Evolutionary conservation across 2,888 invertebrate species (phyloP).

Genomic region (Macaria notata): DNA sequence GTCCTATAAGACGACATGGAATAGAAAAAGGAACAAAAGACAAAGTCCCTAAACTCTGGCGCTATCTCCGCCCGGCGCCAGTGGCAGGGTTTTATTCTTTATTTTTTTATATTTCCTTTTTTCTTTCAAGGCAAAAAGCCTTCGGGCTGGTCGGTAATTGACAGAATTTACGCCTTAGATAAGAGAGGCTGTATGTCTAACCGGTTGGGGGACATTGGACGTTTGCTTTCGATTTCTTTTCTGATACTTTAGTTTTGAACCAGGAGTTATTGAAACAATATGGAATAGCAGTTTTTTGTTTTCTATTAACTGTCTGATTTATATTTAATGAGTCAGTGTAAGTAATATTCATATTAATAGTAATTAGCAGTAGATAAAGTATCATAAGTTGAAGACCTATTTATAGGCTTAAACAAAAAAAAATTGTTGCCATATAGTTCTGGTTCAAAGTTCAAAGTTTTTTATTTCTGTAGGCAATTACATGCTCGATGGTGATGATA

Average conservation of each 20-base stretch:
- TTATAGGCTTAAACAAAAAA: no score
- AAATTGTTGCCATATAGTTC: no score
- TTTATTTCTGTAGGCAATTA: no score
- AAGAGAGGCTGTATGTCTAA: conserved; percentile 43
- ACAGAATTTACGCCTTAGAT: conserved; percentile 70
- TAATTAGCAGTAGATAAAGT: no score
- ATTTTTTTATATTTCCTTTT: conserved; percentile 27
- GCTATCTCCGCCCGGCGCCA: conserved; percentile 66
- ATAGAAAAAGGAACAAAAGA: conserved; percentile 55
- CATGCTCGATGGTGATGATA: no score
- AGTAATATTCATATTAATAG: no score
- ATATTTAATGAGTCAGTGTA: no score
- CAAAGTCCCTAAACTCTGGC: conserved; percentile 45
- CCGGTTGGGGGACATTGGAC: conserved; percentile 27
- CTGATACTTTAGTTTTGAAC: background rate
- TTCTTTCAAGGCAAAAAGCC: conserved; percentile 43
- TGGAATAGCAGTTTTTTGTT: no score
- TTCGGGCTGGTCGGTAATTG: conserved; percentile 53
- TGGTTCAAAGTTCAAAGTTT: no score
- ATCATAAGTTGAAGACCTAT: no score
- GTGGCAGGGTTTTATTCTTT: conserved; percentile 46
- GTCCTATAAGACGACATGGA: conserved; percentile 42
- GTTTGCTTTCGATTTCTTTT: conserved; percentile 33
- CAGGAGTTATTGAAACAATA: no score
- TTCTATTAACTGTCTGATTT: no score